Evolutionary conservation across 1,140 invertebrate species (phyloP), one percentile per base, ranked within the genome.

Genomic region (Pseudomyrmex dendroicus): DNA sequence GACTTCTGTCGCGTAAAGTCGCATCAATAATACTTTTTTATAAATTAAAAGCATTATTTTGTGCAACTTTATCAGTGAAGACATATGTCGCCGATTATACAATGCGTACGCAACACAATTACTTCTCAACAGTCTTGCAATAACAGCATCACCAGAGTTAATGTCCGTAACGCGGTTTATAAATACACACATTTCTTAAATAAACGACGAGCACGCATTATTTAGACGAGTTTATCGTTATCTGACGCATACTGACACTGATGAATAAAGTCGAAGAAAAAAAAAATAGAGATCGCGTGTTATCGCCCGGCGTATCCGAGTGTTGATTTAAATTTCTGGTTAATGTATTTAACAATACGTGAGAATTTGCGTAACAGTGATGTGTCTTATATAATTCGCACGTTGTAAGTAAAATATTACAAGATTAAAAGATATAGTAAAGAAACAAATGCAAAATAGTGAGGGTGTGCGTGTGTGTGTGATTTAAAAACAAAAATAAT

Each of bases 211-310:
- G 57, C 85, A 85, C 84, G 80, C 54, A 52, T 66, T 56, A 35
- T 83, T 67, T 67, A 86, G 48, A 70, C 48, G 83, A 77, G 22
- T 20, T 54, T 73, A 78, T 73, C 82, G 86, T 74, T 89, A 91
- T 90, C 90, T 80, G 91, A 91, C 82, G 63, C 82, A 82, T 88
- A 89, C 87, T 89, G 84, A 85, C 84, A 89, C 86, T 89, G 74
- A 90, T 92, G 67, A 88, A 84, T 59, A 68, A 84, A 83, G 83
- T 86, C 90, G 87, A 82, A 89, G 57, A 63, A 89, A 90, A 89
- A 89, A 90, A 78, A 70, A 82, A 82, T 63, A 61, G 52, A 78
- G 82, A 84, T 61, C 67, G 52, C 54, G 17, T 52, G 61, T 61
- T 74, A 64, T 48, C 64, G 67, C 52, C 15, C 22, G 50, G 20